Evolutionary conservation across 2,113 vertebrate genomes (phyloP).

Genomic region (Melospiza melodia): DNA sequence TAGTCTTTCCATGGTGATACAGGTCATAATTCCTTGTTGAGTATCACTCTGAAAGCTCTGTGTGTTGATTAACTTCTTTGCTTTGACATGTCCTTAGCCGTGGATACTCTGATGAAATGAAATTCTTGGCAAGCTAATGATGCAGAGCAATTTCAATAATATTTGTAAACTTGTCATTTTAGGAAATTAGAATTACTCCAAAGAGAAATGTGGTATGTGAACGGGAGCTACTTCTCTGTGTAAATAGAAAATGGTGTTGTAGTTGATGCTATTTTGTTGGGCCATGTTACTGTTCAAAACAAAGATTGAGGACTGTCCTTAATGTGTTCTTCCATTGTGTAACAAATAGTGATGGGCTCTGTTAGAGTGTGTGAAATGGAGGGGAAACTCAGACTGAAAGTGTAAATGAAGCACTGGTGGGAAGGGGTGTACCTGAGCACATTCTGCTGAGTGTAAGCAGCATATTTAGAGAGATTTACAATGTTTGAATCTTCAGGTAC

Average conservation of each 20-base stretch:
- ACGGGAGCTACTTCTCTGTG: not conserved
- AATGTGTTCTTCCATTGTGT: not conserved
- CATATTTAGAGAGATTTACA: not conserved
- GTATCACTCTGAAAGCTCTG: not conserved
- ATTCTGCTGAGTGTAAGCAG: not conserved
- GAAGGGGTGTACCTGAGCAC: not conserved
- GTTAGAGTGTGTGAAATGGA: not conserved
- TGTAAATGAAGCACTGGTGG: not conserved
- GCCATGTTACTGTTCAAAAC: not conserved
- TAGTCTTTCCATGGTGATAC: not conserved
- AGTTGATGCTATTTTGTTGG: not conserved
- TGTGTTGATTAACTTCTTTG: not conserved
- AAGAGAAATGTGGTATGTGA: not conserved
- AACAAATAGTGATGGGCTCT: not conserved
- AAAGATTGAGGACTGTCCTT: not conserved
- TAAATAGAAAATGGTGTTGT: not conserved
- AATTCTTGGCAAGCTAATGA: slow-evolving; percentile 41
- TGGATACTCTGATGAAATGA: slow-evolving; percentile 12
- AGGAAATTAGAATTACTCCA: slow-evolving; percentile 3
- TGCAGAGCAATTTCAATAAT: slow-evolving; percentile 28
- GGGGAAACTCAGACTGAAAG: not conserved
- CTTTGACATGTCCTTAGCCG: slow-evolving; percentile 15
- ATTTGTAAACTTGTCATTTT: slow-evolving; percentile 24
- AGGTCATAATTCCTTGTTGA: not conserved
- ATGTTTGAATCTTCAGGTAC: not conserved